Evolutionary conservation across 2,113 vertebrate genomes (phyloP), one percentile per base, ranked within the genome.

Genomic region (Terrapene triunguis): DNA sequence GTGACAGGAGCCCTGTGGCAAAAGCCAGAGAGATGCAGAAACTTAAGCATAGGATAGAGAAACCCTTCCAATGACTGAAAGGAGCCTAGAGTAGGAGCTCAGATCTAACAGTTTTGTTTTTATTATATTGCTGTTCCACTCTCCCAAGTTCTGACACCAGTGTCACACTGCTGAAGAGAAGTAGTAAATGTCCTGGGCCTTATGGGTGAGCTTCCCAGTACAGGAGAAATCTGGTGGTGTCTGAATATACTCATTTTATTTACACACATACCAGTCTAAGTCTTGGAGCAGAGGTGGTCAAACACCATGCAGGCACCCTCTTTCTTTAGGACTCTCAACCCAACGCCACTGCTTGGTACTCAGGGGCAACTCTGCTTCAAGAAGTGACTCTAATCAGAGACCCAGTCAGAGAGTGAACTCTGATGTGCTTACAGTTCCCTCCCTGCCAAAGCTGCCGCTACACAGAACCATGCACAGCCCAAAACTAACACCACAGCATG

Each of bases 401-500:
- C 4, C 83, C 8, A 3, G 38, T 19, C 0, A 48, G 12, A 14
- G 38, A 13, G 16, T 0, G 7, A 6, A 6, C 1, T 25, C 72
- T 11, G 72, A 42, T 4, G 6, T 3, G 13, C 1, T 3, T 27
- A 82, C 81, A 25, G 19, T 13, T 54, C 76, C 44, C 1, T 1
- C 2, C 50, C 14, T 19, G 32, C 62, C 32, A 35, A 35, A 65
- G 32, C 32, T 65, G 62, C 32, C 8, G 5, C 65, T 22, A 47
- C 2, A 27, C 38, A 21, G 81, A n/a, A 42, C 22, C 38, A 44
- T 14, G 42, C 72, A 27, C 38, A 24, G 5, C 0, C 11, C 53
- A 0, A 0, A 0, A 44, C 35, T 10, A 3, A 5, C 65, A 21
- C 53, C 0, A 10, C 65, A 48, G 1, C 0, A 1, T 59, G 1